phyloP scores from a whole-genome alignment of 2,113 vertebrate species.

The Apteryx owenii region DNA sequence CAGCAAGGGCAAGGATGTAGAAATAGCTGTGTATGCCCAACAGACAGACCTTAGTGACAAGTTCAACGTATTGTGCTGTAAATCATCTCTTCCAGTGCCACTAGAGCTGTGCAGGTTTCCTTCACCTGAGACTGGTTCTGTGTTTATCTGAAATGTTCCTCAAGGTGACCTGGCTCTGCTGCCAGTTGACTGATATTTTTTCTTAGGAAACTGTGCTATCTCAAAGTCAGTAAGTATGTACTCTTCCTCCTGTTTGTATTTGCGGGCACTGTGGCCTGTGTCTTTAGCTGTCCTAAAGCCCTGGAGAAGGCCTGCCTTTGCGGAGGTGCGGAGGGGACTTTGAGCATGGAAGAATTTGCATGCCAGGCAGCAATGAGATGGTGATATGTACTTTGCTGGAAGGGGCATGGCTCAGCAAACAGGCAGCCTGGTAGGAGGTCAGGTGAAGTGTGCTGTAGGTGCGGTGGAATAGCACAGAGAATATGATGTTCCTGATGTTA shows the following conservation, averaged over 20 bases:
- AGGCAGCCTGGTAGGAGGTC: neutral
- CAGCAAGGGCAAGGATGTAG: neutral
- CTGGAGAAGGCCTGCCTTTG: neutral
- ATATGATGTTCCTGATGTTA: neutral
- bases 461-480: neutral
- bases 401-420: neutral
- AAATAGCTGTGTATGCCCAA: neutral
- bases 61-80: accelerated
- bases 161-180: neutral
- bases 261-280: neutral
- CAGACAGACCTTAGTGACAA: neutral
- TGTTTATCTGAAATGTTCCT: neutral
- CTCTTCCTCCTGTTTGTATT: neutral
- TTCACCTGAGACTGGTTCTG: neutral
- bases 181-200: accelerated
- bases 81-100: neutral
- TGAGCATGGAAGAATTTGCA: accelerated
- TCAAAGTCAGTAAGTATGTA: accelerated
- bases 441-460: neutral
- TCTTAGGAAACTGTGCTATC: neutral
- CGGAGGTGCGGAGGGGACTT: neutral
- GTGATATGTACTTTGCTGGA: neutral
- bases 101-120: neutral
- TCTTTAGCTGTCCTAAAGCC: neutral
- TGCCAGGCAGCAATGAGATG: neutral